Evolutionary conservation across 2,113 vertebrate species (phyloP), one percentile per base, ranked within the genome.

Genomic region (Megalops atlanticus): DNA sequence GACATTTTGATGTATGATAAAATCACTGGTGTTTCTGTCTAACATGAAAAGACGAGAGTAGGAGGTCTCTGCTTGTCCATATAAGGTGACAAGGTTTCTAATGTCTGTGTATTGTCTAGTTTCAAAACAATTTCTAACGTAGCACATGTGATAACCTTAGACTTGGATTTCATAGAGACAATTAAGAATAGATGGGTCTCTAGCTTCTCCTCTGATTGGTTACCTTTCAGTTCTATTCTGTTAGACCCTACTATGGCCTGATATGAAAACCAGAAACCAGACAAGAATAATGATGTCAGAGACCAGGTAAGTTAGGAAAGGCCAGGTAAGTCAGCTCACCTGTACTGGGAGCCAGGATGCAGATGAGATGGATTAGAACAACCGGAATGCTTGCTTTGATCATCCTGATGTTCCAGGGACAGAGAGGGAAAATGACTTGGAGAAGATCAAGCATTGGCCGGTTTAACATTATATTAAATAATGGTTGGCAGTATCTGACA

Each of bases 341-440:
- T 90, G 81, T 83, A 36, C 38, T 87, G 43, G 87, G 88, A 81
- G 86, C 86, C 74, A 93, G 86, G 84, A 91, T 83, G 86, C 88
- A 89, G 89, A 92, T 82, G 82, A 94, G 87, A 81, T 93, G 92
- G 84, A 94, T 86, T 85, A 94, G 90, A 86, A 91, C 85, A 82
- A 93, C 84, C 86, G 89, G 90, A 91, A 90, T 92, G 89, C 88
- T 86, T 88, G 85, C 82, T 87, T 90, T 89, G 88, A 93, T 87
- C 94, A 95, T 95, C 89, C 93, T 94, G 40, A 78, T 87, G 73
- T 81, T 35, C 80, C 84, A 82, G 77, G 47, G 74, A 58, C 64
- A 81, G 72, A 84, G 33, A n/a, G 71, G n/a, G 33, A 71, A n/a
- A 49, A 69, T 27, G 35, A 74, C 6, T 54, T 14, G 64, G 27